Conservation (phyloP, 2,888 invertebrate genomes). For the Trissolcus brochymenae region DNA sequence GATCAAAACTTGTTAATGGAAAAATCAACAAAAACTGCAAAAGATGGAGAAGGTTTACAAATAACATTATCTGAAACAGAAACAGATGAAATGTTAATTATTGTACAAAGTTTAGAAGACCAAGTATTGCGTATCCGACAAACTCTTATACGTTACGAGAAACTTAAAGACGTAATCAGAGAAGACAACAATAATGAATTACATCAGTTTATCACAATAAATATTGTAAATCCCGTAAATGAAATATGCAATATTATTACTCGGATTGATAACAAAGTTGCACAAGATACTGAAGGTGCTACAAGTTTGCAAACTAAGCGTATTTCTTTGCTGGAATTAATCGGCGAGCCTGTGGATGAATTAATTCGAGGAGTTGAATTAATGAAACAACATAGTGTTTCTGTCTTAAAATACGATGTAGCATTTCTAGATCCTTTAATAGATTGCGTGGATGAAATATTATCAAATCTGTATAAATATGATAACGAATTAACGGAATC, state of each 20-base stretch:
- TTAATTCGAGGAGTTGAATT: constrained; percentile 70
- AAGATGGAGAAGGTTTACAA: too few species aligned
- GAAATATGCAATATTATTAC: constrained; percentile 69
- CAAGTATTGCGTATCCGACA: constrained; percentile 66
- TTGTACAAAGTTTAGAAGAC: constrained; percentile 61
- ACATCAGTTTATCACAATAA: constrained; percentile 62
- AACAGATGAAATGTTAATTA: constrained; percentile 65
- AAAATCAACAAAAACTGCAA: too few species aligned
- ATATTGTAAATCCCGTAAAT: constrained; percentile 68
- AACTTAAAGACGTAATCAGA: constrained; percentile 47
- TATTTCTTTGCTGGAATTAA: constrained; percentile 69
- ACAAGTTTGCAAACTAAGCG: constrained; percentile 66
- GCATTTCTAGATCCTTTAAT: constrained; percentile 74
- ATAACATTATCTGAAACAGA: constrained; percentile 4
- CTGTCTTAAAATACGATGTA: constrained; percentile 63
- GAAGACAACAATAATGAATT: constrained; percentile 58
- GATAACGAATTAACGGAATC: constrained; percentile 63
- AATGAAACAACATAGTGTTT: constrained; percentile 64
- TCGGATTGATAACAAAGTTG: constrained; percentile 66
- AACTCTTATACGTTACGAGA: constrained; percentile 63
- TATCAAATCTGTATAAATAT: constrained; percentile 68
- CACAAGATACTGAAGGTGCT: constrained; percentile 67
- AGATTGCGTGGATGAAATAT: constrained; percentile 77
- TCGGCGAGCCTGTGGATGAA: constrained; percentile 72
- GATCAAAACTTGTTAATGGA: background rate